Evolutionary conservation across 2,888 invertebrate species (phyloP), one percentile per base, ranked within the genome.

Genomic region (Megalurothrips usitatus): DNA sequence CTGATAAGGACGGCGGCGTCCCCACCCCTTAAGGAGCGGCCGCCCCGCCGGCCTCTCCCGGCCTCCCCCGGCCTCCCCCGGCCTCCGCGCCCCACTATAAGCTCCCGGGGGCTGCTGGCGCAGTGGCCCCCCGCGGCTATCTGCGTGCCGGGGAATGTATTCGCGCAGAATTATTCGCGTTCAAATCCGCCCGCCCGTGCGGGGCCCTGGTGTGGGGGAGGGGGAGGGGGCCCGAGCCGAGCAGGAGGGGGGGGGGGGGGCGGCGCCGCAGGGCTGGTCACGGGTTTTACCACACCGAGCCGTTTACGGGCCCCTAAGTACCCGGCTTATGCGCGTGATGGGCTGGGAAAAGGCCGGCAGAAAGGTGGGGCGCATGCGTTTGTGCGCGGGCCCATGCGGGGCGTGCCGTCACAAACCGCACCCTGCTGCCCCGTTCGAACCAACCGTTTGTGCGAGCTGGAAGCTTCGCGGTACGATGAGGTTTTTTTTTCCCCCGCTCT

Each of bases 251-350:
- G n/a, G n/a, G n/a, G n/a, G n/a, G n/a, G n/a, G n/a, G n/a, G n/a
- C 8, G 52, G 52, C 52, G 52, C 52, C 52, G 14, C 52, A 17
- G 52, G 34, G 34, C 3, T 43, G 34, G 34, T 43, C 34, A 43
- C 34, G 34, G 34, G 34, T 43, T 43, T 43, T 43, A 43, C 34
- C 34, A 6, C 34, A 43, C 34, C 34, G 34, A 43, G 23, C 68
- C 68, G 68, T 75, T 75, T 75, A 75, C 23, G 68, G 68, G 8
- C 23, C 26, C 23, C 23, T 75, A 75, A 75, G 58, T 58, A 58
- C 58, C 58, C 58, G 58, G 58, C 58, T 58, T 58, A 58, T 58
- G 58, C 58, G 19, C 19, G 58, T 17, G 19, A 58, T 58, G 58
- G 58, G 14, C 58, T 19, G 58, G 52, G 52, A 52, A 6, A 19